Percentiles rank a stretch among this genome's conserved stretches.
phyloP scores from a whole-genome alignment of 2,113 vertebrate genomes.

The Gymnorhina tibicen region DNA sequence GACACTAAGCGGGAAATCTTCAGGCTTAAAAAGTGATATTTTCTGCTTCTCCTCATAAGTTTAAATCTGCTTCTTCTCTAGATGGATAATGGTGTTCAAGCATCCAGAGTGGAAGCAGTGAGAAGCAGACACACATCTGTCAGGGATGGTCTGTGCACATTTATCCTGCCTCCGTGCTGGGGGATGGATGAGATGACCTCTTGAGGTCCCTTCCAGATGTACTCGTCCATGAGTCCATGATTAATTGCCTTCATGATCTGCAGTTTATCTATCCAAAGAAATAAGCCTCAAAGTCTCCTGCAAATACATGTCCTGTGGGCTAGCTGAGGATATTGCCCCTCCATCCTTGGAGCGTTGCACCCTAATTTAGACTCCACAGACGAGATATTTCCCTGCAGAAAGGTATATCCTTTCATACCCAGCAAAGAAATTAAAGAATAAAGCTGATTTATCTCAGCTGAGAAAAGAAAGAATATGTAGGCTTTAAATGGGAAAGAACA shows the following conservation, averaged over 20 bases:
- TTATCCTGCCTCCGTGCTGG: constrained; percentile 21
- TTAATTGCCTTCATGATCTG: constrained; percentile 50
- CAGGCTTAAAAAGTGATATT: constrained; percentile 19
- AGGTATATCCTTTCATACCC: not conserved
- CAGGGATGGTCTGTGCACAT: constrained; percentile 37
- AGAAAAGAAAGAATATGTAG: not conserved
- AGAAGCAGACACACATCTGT: constrained; percentile 49
- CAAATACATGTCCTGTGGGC: not conserved
- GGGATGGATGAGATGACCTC: constrained; percentile 39
- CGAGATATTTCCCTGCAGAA: not conserved
- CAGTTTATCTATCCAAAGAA: constrained; percentile 40
- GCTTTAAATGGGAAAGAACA: not conserved
- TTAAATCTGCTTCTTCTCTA: not conserved
- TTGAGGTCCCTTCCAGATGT: constrained; percentile 52
- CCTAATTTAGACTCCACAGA: not conserved
- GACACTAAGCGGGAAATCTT: not conserved
- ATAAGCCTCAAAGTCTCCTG: constrained; percentile 36
- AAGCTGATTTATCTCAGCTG: not conserved
- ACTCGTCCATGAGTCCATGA: not conserved
- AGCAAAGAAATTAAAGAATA: constrained; percentile 9
- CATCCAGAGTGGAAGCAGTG: constrained; percentile 17
- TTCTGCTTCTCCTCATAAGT: not conserved
- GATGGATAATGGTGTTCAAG: not conserved
- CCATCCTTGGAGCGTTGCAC: not conserved
- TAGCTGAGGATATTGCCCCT: not conserved